Percentiles rank a stretch among this genome's conserved stretches.
phyloP scores from a whole-genome alignment of 2,113 vertebrate species.

The Alosa alosa region DNA sequence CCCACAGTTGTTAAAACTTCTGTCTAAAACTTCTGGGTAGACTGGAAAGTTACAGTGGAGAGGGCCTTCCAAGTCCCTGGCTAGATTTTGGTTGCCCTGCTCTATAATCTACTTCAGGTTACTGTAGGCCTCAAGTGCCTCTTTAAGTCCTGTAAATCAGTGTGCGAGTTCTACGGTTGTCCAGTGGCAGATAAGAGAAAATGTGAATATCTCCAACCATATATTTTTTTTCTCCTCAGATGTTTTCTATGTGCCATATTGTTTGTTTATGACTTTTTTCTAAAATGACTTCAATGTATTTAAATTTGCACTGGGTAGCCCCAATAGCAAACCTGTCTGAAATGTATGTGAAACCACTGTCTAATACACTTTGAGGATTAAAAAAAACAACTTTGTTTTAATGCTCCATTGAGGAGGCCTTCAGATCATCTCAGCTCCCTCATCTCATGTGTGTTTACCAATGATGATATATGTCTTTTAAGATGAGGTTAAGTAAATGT shows the following conservation, averaged over 20 bases:
- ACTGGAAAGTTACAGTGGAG: constrained; percentile 11
- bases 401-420: background rate
- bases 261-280: constrained; percentile 25
- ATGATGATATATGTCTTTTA: background rate
- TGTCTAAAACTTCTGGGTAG: background rate
- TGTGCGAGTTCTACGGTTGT: constrained; percentile 24
- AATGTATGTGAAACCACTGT: constrained; percentile 61
- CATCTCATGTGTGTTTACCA: background rate
- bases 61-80: constrained; percentile 4
- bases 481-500: constrained; percentile 12
- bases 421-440: background rate
- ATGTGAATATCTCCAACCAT: constrained; percentile 39
- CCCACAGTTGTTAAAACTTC: background rate
- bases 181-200: constrained; percentile 39
- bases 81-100: constrained; percentile 7
- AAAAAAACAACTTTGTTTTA: background rate
- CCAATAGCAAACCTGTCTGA: constrained; percentile 45
- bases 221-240: constrained; percentile 32
- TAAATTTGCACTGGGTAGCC: constrained; percentile 69
- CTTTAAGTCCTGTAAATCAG: background rate
- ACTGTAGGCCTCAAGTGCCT: constrained; percentile 27
- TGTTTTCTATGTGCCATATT: background rate
- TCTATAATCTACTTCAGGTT: constrained; percentile 28
- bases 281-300: constrained; percentile 57
- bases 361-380: background rate